Conservation (phyloP, 2,888 invertebrate species). For the Lasioglossum marginatum region DNA sequence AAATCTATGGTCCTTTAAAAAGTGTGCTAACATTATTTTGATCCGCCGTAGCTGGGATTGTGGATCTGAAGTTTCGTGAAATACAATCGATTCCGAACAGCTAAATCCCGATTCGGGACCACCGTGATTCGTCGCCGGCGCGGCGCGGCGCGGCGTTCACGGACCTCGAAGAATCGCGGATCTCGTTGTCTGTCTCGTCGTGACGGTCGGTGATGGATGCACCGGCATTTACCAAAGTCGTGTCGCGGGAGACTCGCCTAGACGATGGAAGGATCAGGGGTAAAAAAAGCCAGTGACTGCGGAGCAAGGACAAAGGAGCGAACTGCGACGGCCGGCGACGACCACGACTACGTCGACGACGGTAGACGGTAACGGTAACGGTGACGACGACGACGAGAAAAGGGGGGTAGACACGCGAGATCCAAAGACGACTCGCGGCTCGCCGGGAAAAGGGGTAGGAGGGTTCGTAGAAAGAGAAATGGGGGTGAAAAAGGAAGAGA, state of each 20-base stretch:
- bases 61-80: not conserved
- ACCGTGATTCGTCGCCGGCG: not conserved
- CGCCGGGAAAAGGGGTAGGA: not conserved
- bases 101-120: not conserved
- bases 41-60: no score
- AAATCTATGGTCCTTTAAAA: no score
- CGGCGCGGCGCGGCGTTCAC: not conserved
- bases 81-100: not conserved
- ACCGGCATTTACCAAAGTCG: conserved; percentile 67
- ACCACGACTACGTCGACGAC: not conserved
- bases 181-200: conserved; percentile 3
- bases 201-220: conserved; percentile 68
- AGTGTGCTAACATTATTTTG: no score
- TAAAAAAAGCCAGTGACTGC: conserved; percentile 38
- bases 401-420: conserved; percentile 27
- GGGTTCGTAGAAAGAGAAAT: conserved; percentile 34
- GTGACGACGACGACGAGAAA: not conserved
- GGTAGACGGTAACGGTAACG: not conserved
- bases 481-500: conserved; percentile 30
- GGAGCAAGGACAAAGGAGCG: conserved; percentile 46
- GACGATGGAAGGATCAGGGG: conserved; percentile 60
- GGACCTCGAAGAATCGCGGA: not conserved
- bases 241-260: conserved; percentile 48
- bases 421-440: conserved; percentile 35
- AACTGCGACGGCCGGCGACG: not conserved